Percentiles rank a stretch among this genome's conserved stretches.
These are phyloP conservation scores for Rotaria socialis DNA, from an alignment of 2,888 invertebrate species.

Conservation along the genomic window DNA sequence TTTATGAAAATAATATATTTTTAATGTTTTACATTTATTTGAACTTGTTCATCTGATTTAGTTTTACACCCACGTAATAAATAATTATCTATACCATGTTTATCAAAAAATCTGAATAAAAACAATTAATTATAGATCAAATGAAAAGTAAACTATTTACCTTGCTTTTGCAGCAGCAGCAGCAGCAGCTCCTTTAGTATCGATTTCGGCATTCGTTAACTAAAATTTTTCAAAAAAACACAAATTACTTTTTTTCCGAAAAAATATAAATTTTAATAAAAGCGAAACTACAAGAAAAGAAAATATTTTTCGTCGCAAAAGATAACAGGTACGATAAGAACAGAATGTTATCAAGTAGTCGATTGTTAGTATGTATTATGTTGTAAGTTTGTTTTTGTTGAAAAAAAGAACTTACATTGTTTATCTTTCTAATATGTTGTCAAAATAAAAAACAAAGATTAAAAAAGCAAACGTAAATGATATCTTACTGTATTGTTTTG, in stretches of 20 bases:
- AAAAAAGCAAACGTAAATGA: neutral
- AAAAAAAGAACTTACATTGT: no score
- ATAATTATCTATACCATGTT: neutral
- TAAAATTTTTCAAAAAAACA: neutral
- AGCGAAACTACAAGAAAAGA: neutral
- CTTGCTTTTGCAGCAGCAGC: neutral
- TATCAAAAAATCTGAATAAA: neutral
- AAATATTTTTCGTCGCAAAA: neutral
- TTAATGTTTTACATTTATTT: neutral
- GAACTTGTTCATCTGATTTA: conserved; percentile 2
- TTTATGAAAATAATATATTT: neutral
- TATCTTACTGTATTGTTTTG: neutral
- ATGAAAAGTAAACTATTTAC: neutral
- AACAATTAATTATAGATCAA: no score
- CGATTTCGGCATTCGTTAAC: neutral
- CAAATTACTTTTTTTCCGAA: neutral
- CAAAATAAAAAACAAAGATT: no score
- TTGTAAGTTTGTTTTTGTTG: no score
- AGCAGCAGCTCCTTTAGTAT: neutral
- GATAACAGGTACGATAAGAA: neutral
- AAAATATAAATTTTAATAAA: neutral
- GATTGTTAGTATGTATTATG: neutral
- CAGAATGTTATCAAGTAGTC: neutral
- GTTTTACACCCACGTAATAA: neutral
- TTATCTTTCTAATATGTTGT: no score